phyloP scores from a whole-genome alignment of 2,888 invertebrate genomes.

The Cinara cedri region DNA sequence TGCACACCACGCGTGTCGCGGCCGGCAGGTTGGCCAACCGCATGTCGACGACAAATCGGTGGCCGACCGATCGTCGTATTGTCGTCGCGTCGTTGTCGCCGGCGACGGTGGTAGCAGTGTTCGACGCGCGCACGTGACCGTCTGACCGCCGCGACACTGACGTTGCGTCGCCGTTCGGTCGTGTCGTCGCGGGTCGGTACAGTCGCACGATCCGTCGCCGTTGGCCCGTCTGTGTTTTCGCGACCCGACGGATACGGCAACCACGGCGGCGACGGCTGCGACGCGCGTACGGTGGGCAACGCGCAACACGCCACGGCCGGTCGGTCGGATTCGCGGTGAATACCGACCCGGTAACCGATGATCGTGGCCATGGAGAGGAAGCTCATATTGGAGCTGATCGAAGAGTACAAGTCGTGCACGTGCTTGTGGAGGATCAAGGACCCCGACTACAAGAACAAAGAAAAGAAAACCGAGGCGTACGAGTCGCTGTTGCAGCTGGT shows the following conservation, averaged over 20 bases:
- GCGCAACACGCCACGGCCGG: not conserved
- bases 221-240: not conserved
- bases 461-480: constrained; percentile 49
- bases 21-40: constrained; percentile 48
- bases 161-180: not conserved
- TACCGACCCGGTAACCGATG: constrained; percentile 12
- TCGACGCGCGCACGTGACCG: constrained; percentile 30
- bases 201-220: constrained; percentile 1
- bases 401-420: constrained; percentile 43
- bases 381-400: constrained; percentile 46
- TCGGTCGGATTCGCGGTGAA: not conserved
- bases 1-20: not conserved
- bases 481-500: constrained; percentile 49
- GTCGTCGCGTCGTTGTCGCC: constrained; percentile 12
- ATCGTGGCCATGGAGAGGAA: constrained; percentile 51
- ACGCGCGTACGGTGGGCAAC: no score
- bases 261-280: no score
- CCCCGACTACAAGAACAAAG: constrained; percentile 51
- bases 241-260: constrained; percentile 8
- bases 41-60: constrained; percentile 43
- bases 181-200: not conserved
- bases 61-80: constrained; percentile 46
- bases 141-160: not conserved
- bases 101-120: constrained; percentile 42
- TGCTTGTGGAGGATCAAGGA: constrained; percentile 51